These are phyloP conservation scores for Alaudala cheleensis DNA, from an alignment of 2,113 vertebrate species.

Conservation along the genomic window DNA sequence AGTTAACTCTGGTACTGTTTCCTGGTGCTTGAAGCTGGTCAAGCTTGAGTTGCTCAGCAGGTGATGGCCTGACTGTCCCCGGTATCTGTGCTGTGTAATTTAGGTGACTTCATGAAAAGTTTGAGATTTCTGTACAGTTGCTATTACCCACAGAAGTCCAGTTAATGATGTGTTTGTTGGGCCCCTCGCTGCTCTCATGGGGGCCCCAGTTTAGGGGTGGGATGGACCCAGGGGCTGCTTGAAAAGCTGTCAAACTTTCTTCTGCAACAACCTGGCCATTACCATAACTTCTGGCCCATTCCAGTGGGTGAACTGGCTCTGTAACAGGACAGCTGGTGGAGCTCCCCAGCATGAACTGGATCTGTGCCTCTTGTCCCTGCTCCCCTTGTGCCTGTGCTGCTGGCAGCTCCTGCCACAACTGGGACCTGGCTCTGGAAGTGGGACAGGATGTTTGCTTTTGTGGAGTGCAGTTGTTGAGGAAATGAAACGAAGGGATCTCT, in stretches of 20 bases:
- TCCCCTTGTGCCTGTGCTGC: not conserved
- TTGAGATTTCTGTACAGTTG: not conserved
- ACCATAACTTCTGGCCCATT: fast-evolving
- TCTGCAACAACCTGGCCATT: fast-evolving
- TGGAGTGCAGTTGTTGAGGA: slow-evolving; percentile 48
- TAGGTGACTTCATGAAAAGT: not conserved
- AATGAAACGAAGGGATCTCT: not conserved
- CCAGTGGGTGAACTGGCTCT: not conserved
- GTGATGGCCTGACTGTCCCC: not conserved
- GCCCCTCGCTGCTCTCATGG: fast-evolving
- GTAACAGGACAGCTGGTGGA: fast-evolving
- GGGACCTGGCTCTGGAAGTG: not conserved
- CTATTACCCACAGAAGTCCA: not conserved
- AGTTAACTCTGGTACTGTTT: not conserved
- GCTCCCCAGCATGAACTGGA: not conserved
- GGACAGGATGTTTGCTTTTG: slow-evolving; percentile 58
- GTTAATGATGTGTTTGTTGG: fast-evolving
- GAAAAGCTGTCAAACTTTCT: not conserved
- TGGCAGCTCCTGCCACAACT: not conserved
- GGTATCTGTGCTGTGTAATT: not conserved
- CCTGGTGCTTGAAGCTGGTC: not conserved
- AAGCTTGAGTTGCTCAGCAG: not conserved
- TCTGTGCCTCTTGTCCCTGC: fast-evolving
- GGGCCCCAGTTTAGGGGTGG: fast-evolving
- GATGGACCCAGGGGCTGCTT: not conserved